Evolutionary conservation across 2,113 vertebrate genomes (phyloP), one percentile per base, ranked within the genome.

Genomic region (Anas platyrhynchos): DNA sequence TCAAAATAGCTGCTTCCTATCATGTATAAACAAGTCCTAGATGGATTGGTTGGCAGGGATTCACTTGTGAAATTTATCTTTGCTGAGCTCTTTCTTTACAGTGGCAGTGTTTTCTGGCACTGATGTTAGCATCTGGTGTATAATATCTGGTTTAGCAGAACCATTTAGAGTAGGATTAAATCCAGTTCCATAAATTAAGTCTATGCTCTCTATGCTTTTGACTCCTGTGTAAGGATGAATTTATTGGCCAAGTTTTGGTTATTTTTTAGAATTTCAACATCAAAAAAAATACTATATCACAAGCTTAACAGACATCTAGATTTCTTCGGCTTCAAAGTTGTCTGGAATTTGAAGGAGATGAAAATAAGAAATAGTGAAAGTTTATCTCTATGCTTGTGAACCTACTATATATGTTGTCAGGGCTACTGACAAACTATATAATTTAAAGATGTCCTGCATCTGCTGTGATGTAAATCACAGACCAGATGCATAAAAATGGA

Each of bases 61-160:
- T 92, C 76, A 65, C 48, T 79, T 76, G 54, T 84, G 76, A 93
- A 91, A 93, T 89, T 91, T 88, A 9, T 86, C 79, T 82, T 87
- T 74, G 12, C 78, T 79, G 74, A 83, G 21, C 29, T 87, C 17
- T 79, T 78, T 84, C 83, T 93, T 82, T 93, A 9, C 77, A 72
- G 67, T 84, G n/a, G 48, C 66, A 94, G 32, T 66, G 34, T 91
- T 93, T 92, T 94, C 44, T 87, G 74, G 41, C 80, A 87, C 34
- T 62, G 69, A 56, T 84, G 62, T 86, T 86, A 89, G 34, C 87
- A 96, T 56, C 83, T 96, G 79, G 27, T 80, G 4, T 46, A 52
- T 68, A 61, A 43, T 88, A 81, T 44, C 63, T 77, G 29, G 34
- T 94, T 94, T 84, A 91, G 44, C 38, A 86, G 31, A 91, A 84